A percentile compares a stretch with the other conserved stretches of the same genome.
Conservation (phyloP, 2,797 vertebrate genomes). For the Paramormyrops hopkinsi region DNA sequence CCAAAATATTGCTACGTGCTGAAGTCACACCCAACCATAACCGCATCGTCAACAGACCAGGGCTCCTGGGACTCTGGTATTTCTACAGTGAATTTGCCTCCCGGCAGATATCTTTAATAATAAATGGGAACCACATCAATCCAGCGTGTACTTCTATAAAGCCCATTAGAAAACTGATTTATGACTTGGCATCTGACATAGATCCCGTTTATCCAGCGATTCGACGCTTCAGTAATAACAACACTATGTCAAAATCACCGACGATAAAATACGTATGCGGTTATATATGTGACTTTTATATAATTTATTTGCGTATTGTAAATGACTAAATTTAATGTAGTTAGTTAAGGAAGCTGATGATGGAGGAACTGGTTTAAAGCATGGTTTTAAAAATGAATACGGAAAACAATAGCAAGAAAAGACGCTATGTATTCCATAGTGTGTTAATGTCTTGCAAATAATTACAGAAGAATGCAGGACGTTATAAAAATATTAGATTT, state of each 20-base stretch:
- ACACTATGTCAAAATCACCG: background rate
- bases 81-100: background rate
- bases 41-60: background rate
- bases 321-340: background rate
- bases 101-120: background rate
- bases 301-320: background rate
- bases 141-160: background rate
- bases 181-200: background rate
- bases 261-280: background rate
- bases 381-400: background rate
- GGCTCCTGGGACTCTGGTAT: slow-evolving; percentile 56
- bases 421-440: background rate
- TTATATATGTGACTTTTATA: background rate
- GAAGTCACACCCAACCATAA: background rate
- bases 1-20: background rate
- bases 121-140: background rate
- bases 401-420: background rate
- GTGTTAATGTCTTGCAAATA: background rate
- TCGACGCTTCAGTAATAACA: background rate
- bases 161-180: background rate
- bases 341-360: background rate
- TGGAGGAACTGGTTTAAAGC: background rate
- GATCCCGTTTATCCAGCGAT: background rate
- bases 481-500: background rate
- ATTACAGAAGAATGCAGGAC: background rate